Percentiles rank a stretch among this genome's conserved stretches.
phyloP scores from a whole-genome alignment of 2,113 vertebrate species.

The Nycticryphes semicollaris region DNA sequence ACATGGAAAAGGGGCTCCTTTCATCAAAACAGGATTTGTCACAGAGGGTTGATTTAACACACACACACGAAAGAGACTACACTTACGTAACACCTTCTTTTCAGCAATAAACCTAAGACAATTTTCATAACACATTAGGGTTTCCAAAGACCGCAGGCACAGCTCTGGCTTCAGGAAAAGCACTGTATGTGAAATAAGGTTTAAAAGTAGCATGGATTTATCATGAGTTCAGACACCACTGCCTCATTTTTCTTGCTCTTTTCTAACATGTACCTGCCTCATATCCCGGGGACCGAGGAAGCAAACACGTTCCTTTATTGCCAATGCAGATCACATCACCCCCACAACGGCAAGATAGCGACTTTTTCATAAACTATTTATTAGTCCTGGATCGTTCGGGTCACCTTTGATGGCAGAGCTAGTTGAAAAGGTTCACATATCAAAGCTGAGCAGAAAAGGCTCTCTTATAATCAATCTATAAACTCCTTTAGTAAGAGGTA shows the following conservation, averaged over 20 bases:
- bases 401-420: background rate
- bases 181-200: background rate
- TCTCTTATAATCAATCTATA: background rate
- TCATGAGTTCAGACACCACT: background rate
- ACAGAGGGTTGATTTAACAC: background rate
- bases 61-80: background rate
- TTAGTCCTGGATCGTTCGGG: background rate
- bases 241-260: background rate
- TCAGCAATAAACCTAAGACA: background rate
- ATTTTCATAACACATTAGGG: background rate
- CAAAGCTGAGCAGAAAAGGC: background rate
- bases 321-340: background rate
- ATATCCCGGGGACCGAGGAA: background rate
- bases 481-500: background rate
- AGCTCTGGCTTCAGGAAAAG: background rate
- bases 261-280: background rate
- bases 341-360: background rate
- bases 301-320: background rate
- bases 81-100: background rate
- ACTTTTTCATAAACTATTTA: background rate
- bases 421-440: background rate
- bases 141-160: background rate
- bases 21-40: background rate
- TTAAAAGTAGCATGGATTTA: background rate
- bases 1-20: background rate